phyloP scores from a whole-genome alignment of 1,140 invertebrate species.

The Psix sp. region DNA sequence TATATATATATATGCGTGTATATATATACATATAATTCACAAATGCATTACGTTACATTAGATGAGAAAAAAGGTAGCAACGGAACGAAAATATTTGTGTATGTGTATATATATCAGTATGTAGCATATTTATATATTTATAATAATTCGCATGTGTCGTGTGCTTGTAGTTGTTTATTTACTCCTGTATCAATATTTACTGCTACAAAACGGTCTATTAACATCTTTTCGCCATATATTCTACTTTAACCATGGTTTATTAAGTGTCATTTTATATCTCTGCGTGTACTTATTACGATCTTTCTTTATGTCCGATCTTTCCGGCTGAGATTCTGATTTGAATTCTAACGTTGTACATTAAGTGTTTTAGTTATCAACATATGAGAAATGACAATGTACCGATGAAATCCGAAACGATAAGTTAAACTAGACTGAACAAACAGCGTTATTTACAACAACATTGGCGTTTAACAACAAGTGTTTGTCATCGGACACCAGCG shows the following conservation, averaged over 20 bases:
- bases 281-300: constrained; percentile 12
- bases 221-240: constrained; percentile 38
- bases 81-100: constrained; percentile 33
- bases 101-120: constrained; percentile 37
- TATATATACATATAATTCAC: constrained; percentile 28
- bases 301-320: constrained; percentile 10
- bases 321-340: neutral
- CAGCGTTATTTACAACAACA: constrained; percentile 58
- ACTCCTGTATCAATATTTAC: constrained; percentile 15
- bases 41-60: too few relatives aligned
- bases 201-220: constrained; percentile 53
- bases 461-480: constrained; percentile 43
- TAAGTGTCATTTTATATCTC: constrained; percentile 11
- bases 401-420: constrained; percentile 46
- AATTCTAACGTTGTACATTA: constrained; percentile 42
- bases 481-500: constrained; percentile 17
- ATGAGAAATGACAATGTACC: constrained; percentile 38
- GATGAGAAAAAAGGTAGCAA: constrained; percentile 44
- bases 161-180: constrained; percentile 6
- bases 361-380: constrained; percentile 45
- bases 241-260: constrained; percentile 30
- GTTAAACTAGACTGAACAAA: constrained; percentile 53
- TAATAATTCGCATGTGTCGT: constrained; percentile 28
- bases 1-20: too few relatives aligned
- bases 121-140: constrained; percentile 33